Percentiles rank a stretch among this genome's conserved stretches.
These are phyloP conservation scores for Sphaerodactylus townsendi DNA, from an alignment of 2,113 vertebrate species.

Conservation along the genomic window DNA sequence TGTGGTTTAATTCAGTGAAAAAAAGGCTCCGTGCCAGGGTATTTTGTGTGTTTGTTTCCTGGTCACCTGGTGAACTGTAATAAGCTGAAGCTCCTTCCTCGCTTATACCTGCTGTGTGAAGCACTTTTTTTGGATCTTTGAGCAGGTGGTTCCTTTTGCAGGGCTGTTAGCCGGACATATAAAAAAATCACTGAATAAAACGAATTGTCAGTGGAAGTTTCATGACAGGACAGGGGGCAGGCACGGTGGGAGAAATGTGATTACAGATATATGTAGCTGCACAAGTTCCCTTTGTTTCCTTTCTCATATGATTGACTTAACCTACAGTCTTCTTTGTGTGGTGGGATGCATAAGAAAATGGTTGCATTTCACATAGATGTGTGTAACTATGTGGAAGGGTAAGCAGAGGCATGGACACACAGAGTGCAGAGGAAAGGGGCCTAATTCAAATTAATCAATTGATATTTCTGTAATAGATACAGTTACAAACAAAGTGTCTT, in stretches of 20 bases:
- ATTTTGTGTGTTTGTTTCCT: not conserved
- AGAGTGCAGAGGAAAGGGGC: not conserved
- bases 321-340: not conserved
- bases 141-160: not conserved
- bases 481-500: slow-evolving; percentile 26
- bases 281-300: not conserved
- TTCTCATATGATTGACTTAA: not conserved
- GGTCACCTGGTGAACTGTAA: not conserved
- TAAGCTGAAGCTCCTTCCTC: not conserved
- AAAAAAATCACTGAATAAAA: not conserved
- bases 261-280: not conserved
- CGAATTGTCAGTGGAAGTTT: not conserved
- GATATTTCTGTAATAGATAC: slow-evolving; percentile 36
- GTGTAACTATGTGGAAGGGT: not conserved
- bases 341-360: not conserved
- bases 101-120: not conserved
- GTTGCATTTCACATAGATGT: not conserved
- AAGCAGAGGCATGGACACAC: not conserved
- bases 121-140: not conserved
- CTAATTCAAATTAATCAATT: slow-evolving; percentile 25
- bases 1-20: not conserved
- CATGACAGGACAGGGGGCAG: not conserved
- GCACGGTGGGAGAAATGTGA: not conserved
- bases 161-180: not conserved
- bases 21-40: not conserved